Base-by-base conservation (phyloP, 2,797 vertebrate species). In the Thunnus albacares region DNA sequence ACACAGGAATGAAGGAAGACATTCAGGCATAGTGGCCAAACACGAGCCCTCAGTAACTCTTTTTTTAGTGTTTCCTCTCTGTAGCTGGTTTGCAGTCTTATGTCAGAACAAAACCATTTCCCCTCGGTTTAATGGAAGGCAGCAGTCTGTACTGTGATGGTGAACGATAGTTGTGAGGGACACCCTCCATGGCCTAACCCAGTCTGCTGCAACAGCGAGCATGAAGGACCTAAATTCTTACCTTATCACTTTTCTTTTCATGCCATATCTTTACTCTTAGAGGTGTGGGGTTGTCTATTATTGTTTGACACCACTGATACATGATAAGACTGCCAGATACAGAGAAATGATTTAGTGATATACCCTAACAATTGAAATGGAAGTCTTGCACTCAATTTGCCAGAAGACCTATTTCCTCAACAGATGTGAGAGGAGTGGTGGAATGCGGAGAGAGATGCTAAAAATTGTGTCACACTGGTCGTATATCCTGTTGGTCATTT, bases 71-170 rank as follows among this genome's bases (percentile, higher is more conserved):
- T 62, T 79, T 79, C 15, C 51, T 20, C 51, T 20, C 38, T 70
- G 66, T 73, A 75, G 38, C 59, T 62, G 52, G 86, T 84, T 81
- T 78, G 26, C 13, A 51, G 62, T 70, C 53, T 91, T 85, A 82
- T 88, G 88, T 91, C 78, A 88, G 87, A 82, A 69, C 67, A 71
- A 79, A 92, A 88, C 75, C 79, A 87, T 89, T 87, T 72, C 33
- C 64, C 69, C 33, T 79, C 64, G 38, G 75, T 87, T 89, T 87
- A 88, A 82, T 83, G 67, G 75, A 62, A 75, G 61, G 64, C 81
- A 84, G 80, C 47, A 43, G 52, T 80, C 26, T 75, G 52, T 56
- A 22, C 20, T 76, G 56, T 61, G 14, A 56, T 51, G 61, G 3
- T 52, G 30, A 61, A 63, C 38, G 52, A 55, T 47, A 71, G 60